Base-by-base conservation (phyloP, 2,888 invertebrate species). In the Plagodis pulveraria region DNA sequence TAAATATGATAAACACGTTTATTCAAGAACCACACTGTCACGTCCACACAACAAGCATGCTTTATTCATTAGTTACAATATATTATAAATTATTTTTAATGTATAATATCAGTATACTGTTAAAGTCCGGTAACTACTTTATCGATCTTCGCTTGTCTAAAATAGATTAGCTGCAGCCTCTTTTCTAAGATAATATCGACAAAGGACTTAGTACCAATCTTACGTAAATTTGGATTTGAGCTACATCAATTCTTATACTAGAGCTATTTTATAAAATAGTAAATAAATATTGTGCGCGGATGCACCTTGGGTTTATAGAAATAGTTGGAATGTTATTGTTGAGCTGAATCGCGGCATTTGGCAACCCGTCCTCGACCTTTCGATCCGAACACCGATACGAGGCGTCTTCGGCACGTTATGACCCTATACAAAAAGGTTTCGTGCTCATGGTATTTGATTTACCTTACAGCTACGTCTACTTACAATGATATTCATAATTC, bases 331-430 rank as follows among this genome's bases (percentile, higher is more conserved):
- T 89, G 89, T 88, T 80, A 82, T 83, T 84, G 83, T 85, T 81
- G 75, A 77, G 79, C 74, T 65, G 72, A 76, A 76, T 74, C 73
- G 76, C 74, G 80, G 78, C 77, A 76, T 90, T 89, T 85, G 83
- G 83, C 78, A 86, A 85, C 66, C 65, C 73, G 84, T 77, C 91
- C 90, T 80, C 89, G 89, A 89, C 89, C 87, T 91, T 88, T 91
- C 63, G 72, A 72, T 66, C 67, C 61, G 66, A 70, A 74, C 64
- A 71, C 64, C 73, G 69, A 76, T 73, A 69, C 77, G 79, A 77
- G 73, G 81, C 89, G 73, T 91, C 91, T 85, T 87, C 87, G 70
- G 65, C 73, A 77, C 79, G 73, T 70, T 76, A 73, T 76, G 76
- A 80, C 77, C 74, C 69, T 73, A 70, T 57, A 70, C 63, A 64